Evolutionary conservation across 2,797 vertebrate species (phyloP), one percentile per base, ranked within the genome.

Genomic region (Megaceryle alcyon): DNA sequence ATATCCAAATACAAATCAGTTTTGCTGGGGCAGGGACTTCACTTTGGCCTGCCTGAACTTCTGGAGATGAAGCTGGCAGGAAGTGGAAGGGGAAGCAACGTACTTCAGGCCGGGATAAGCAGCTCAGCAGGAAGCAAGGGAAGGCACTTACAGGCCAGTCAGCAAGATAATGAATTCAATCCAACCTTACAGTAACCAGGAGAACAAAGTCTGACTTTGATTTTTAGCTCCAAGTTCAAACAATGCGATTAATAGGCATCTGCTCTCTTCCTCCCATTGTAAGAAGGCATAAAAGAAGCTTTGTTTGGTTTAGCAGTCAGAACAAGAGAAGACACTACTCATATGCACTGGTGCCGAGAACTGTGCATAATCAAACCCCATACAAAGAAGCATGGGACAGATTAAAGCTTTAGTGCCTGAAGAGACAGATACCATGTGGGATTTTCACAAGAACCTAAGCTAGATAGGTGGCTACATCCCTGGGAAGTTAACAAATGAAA

Each of bases 21-120:
- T 92, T 70, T 92, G 68, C 61, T 3, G 2, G 48, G 28, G 88
- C 37, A 80, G 28, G 15, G 25, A 80, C 70, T 88, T 64, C 6
- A 43, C 43, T 78, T 75, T 57, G 75, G 72, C 84, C 37, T 35
- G 79, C 48, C 65, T 80, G 71, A 3, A 1, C 28, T 93, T 73
- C 65, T 91, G 79, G 84, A 94, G 66, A 87, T 0, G 1, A 93
- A 76, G 78, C 64, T 85, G 92, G 68, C 94, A 92, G 94, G 95
- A 96, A 95, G 93, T 76, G 88, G 92, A 97, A 96, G 43, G 48
- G 92, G 96, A 96, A 95, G 96, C 78, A 88, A 84, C 16, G 17
- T 60, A 22, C 77, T 94, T 44, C 3, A 1, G 86, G 80, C 78
- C 0, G 0, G 93, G 91, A 90, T 83, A 94, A 91, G 79, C 79